phyloP scores from a whole-genome alignment of 2,888 invertebrate species.

The Yponomeuta malinellus region DNA sequence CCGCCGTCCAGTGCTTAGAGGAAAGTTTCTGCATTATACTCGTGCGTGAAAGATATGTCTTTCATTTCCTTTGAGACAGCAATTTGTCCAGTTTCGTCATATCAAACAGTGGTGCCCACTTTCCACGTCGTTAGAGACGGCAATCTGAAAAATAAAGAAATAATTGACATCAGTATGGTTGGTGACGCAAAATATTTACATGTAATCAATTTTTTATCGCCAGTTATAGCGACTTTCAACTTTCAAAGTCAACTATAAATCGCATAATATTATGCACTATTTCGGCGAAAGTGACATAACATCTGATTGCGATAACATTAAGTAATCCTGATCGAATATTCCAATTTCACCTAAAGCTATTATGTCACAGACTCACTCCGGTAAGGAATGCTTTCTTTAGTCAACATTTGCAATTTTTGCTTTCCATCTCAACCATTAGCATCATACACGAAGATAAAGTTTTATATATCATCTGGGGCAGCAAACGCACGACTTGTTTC shows the following conservation, averaged over 20 bases:
- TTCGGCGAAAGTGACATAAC: neutral
- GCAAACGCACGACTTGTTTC: neutral
- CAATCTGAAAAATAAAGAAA: neutral
- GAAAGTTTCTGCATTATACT: neutral
- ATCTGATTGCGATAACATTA: slow-evolving; percentile 1
- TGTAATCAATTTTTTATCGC: neutral
- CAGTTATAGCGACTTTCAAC: neutral
- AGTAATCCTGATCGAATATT: slow-evolving; percentile 1
- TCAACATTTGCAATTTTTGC: neutral
- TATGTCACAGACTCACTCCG: neutral
- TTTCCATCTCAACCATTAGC: neutral
- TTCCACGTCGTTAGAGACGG: neutral
- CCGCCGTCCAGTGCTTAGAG: neutral
- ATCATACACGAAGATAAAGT: neutral
- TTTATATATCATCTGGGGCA: neutral
- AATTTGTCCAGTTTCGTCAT: neutral
- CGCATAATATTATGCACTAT: neutral
- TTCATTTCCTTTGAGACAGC: neutral
- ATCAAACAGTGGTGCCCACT: neutral
- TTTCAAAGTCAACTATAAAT: neutral
- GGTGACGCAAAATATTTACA: neutral
- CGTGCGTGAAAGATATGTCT: neutral
- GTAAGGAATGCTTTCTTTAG: neutral
- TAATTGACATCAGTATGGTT: neutral
- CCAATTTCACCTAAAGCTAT: neutral